A percentile compares a stretch with the other conserved stretches of the same genome.
Conservation (phyloP, 2,113 vertebrate species). For the Rhodinocichla rosea region DNA sequence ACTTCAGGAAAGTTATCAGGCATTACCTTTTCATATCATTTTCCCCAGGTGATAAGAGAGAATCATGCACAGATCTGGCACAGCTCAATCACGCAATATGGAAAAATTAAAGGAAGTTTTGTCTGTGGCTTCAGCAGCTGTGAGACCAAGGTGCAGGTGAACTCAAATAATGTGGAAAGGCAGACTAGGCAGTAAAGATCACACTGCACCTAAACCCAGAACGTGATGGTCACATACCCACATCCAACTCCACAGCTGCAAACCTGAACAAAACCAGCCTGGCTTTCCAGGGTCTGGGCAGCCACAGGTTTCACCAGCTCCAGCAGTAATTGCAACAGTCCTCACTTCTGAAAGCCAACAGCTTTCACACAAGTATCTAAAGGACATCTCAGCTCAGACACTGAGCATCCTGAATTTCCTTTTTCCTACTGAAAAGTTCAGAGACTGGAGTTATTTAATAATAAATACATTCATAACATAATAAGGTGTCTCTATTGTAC, state of each 20-base stretch:
- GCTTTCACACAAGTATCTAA: neutral
- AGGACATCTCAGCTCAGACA: neutral
- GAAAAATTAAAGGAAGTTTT: neutral
- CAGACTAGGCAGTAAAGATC: neutral
- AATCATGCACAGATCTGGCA: neutral
- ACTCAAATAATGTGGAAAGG: neutral
- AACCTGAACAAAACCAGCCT: neutral
- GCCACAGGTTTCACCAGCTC: neutral
- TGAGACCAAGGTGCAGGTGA: neutral
- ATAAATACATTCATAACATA: neutral
- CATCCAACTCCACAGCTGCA: neutral
- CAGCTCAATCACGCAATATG: accelerated
- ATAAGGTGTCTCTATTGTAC: neutral
- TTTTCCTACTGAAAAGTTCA: neutral
- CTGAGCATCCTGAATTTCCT: neutral
- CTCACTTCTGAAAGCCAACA: neutral
- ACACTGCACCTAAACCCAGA: neutral
- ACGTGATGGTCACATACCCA: neutral
- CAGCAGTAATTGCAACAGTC: neutral
- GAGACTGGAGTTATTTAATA: neutral
- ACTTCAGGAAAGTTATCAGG: neutral
- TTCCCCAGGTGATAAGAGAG: neutral
- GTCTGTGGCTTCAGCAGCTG: neutral
- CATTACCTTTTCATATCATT: neutral
- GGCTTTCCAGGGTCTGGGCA: neutral